Conservation (phyloP, 2,113 vertebrate genomes). For the Pandion haliaetus region DNA sequence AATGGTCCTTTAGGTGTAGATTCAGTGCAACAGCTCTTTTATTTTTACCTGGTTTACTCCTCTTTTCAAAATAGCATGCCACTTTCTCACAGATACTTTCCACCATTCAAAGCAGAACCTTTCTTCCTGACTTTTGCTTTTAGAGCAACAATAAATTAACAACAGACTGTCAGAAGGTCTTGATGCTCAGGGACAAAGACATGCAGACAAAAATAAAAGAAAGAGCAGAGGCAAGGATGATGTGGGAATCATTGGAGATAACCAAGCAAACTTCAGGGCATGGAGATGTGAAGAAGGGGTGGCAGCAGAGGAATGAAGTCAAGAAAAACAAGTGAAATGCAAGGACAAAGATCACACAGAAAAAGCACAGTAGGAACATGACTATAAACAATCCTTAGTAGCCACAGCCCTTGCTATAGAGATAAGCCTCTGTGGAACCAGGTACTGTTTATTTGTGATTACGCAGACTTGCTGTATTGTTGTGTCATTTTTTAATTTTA, state of each 20-base stretch:
- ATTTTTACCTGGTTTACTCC: background rate
- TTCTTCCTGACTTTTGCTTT: background rate
- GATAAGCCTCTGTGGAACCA: background rate
- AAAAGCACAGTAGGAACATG: background rate
- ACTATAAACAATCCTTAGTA: background rate
- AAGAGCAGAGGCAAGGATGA: background rate
- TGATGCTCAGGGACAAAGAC: background rate
- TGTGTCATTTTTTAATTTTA: background rate
- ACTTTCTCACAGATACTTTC: background rate
- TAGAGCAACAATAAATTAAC: background rate
- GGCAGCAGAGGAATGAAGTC: background rate
- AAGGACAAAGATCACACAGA: background rate
- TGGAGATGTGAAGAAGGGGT: background rate
- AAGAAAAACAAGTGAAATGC: background rate
- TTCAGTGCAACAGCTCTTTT: background rate
- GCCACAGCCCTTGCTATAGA: background rate
- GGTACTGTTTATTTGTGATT: background rate
- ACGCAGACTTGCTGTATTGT: background rate
- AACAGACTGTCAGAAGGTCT: background rate
- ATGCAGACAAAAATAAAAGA: background rate
- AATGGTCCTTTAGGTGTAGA: background rate
- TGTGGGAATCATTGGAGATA: background rate
- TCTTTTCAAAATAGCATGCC: background rate
- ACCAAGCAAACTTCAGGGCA: background rate
- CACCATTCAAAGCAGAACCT: background rate